Evolutionary conservation across 2,888 invertebrate species (phyloP).

Genomic region (Rosalia funebris): DNA sequence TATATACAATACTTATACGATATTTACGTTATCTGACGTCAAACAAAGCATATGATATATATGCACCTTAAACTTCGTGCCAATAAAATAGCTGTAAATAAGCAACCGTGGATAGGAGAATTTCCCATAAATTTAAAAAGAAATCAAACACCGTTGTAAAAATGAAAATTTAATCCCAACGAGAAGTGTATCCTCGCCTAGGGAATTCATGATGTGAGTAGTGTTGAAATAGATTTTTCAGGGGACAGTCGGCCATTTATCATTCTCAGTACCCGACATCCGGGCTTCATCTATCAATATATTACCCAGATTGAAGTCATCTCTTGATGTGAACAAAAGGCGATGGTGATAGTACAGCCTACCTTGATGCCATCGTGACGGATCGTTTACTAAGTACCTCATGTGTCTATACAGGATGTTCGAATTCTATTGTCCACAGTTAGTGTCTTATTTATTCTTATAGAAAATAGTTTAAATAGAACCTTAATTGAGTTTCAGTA

Average conservation of each 20-base stretch:
- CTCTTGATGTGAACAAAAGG: conserved; percentile 37
- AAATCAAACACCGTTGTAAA: conserved; percentile 51
- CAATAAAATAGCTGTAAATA: background rate
- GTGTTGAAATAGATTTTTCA: conserved; percentile 50
- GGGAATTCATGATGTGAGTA: conserved; percentile 51
- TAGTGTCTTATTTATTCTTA: too few relatives aligned
- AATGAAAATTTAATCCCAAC: conserved; percentile 53
- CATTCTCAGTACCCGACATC: conserved; percentile 47
- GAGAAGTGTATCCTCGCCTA: conserved; percentile 50
- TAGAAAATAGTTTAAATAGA: too few relatives aligned
- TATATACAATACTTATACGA: too few relatives aligned
- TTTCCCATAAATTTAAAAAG: conserved; percentile 13
- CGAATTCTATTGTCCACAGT: too few relatives aligned
- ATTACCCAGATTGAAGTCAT: conserved; percentile 52
- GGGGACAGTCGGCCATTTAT: conserved; percentile 51
- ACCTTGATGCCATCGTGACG: too few relatives aligned
- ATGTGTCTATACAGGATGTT: too few relatives aligned
- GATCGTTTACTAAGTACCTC: too few relatives aligned
- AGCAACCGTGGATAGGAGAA: background rate
- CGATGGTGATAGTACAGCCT: too few relatives aligned
- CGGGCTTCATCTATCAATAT: conserved; percentile 52
- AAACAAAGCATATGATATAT: too few relatives aligned
- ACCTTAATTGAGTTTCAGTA: too few relatives aligned
- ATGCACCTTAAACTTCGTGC: background rate
- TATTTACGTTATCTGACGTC: too few relatives aligned